These are phyloP conservation scores for Microctonus hyperodae DNA, from an alignment of 2,888 invertebrate genomes.

Conservation along the genomic window DNA sequence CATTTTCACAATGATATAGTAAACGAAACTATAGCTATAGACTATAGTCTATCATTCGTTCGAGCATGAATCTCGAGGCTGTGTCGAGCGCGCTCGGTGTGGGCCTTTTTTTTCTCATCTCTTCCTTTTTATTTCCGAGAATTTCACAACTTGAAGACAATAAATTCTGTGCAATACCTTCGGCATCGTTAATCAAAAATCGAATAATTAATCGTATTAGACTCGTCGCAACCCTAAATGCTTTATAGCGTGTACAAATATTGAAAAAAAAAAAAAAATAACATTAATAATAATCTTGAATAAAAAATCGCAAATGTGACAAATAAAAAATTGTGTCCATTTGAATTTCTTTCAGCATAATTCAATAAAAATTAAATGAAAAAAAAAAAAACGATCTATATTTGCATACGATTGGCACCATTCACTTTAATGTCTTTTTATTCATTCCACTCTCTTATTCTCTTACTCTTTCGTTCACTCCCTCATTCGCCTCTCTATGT, in stretches of 20 bases:
- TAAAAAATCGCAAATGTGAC: too few relatives aligned
- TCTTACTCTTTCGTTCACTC: constrained; percentile 31
- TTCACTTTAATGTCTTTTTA: constrained; percentile 53
- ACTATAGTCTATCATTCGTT: constrained; percentile 31
- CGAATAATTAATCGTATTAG: constrained; percentile 28
- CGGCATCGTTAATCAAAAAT: constrained; percentile 28
- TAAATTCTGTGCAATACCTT: constrained; percentile 22
- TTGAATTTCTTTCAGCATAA: not conserved
- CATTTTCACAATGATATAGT: constrained; percentile 38
- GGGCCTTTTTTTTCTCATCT: constrained; percentile 18
- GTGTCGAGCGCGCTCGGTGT: constrained; percentile 29
- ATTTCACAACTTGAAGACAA: constrained; percentile 25
- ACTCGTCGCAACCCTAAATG: constrained; percentile 4
- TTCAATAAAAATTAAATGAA: constrained; percentile 50
- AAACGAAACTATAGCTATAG: constrained; percentile 35
- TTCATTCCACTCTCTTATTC: not conserved
- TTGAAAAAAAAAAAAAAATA: not conserved
- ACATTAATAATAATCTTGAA: not conserved
- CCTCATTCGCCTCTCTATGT: constrained; percentile 42
- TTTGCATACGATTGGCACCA: constrained; percentile 63
- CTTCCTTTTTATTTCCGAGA: constrained; percentile 34
- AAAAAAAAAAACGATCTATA: constrained; percentile 37
- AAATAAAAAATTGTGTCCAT: constrained; percentile 5
- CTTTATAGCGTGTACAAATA: constrained; percentile 3
- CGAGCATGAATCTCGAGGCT: constrained; percentile 19